A percentile compares a stretch with the other conserved stretches of the same genome.
These are phyloP conservation scores for Ectemnius lituratus DNA, from an alignment of 2,888 invertebrate species.

Conservation along the genomic window DNA sequence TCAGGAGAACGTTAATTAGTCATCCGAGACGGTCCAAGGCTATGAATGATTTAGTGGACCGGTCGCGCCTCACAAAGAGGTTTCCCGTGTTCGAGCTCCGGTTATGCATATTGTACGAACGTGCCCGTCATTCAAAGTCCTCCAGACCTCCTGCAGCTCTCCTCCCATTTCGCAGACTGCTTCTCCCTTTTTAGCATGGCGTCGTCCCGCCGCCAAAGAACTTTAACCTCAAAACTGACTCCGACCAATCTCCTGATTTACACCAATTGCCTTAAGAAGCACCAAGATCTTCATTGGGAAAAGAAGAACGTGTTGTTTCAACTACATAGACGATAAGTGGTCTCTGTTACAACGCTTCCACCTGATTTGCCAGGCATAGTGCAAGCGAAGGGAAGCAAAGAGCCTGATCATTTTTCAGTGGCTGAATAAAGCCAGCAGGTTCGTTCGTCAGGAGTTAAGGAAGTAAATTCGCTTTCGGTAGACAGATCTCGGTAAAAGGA, in stretches of 20 bases:
- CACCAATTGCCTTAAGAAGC: not conserved
- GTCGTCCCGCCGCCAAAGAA: slow-evolving; percentile 44
- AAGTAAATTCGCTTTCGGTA: slow-evolving; percentile 46
- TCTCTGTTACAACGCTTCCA: no score
- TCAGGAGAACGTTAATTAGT: slow-evolving; percentile 67
- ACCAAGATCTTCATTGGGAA: no score
- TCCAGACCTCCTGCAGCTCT: slow-evolving; percentile 6
- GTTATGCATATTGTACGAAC: slow-evolving; percentile 75
- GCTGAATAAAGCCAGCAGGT: not conserved
- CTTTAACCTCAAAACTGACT: slow-evolving; percentile 23
- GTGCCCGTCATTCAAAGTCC: slow-evolving; percentile 72
- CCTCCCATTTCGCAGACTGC: slow-evolving; percentile 27
- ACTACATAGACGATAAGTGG: no score
- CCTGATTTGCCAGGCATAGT: no score
- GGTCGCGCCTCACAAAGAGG: slow-evolving; percentile 71
- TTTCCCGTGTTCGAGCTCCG: slow-evolving; percentile 72
- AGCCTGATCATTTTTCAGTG: not conserved
- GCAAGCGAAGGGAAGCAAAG: not conserved
- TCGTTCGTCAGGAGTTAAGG: slow-evolving; percentile 5
- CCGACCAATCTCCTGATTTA: slow-evolving; percentile 13
- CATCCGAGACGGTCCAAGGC: slow-evolving; percentile 70
- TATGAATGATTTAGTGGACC: slow-evolving; percentile 71
- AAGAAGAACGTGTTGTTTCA: no score
- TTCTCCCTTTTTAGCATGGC: slow-evolving; percentile 53
- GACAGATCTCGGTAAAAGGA: slow-evolving; percentile 31